A percentile compares a stretch with the other conserved stretches of the same genome.
Evolutionary conservation across 2,797 vertebrate genomes (phyloP).

Genomic region (Prunella strophiata): DNA sequence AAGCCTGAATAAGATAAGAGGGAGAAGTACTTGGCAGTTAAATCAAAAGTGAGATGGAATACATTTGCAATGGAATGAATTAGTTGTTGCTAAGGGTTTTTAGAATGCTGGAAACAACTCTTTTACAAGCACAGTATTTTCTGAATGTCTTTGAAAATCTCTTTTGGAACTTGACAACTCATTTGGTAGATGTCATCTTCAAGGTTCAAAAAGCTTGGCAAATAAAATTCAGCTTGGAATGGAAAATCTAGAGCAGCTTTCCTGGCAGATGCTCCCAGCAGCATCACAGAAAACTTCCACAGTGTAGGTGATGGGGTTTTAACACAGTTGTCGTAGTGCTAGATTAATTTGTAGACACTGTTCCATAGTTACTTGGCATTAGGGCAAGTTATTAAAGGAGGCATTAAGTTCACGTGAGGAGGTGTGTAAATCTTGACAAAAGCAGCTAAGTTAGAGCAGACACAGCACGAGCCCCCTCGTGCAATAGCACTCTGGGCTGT

Average conservation of each 20-base stretch:
- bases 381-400: background rate
- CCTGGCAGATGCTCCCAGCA: constrained; percentile 22
- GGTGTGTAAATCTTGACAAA: background rate
- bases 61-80: background rate
- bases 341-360: constrained; percentile 13
- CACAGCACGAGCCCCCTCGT: fast-evolving
- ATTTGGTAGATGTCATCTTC: constrained; percentile 19
- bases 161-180: background rate
- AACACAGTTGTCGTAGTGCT: constrained; percentile 22
- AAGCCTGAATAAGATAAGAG: background rate
- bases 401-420: background rate
- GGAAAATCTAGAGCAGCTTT: constrained; percentile 36
- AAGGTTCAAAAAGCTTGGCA: constrained; percentile 30
- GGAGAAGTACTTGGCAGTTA: background rate
- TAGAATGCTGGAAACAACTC: background rate
- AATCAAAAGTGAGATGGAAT: background rate
- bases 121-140: background rate
- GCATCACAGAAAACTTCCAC: background rate
- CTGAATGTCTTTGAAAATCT: constrained; percentile 1
- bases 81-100: background rate
- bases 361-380: background rate
- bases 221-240: constrained; percentile 31
- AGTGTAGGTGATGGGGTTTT: background rate
- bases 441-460: background rate
- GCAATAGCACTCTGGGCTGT: background rate